Base-by-base conservation (phyloP, 2,888 invertebrate genomes). In the Harmothoe impar region DNA sequence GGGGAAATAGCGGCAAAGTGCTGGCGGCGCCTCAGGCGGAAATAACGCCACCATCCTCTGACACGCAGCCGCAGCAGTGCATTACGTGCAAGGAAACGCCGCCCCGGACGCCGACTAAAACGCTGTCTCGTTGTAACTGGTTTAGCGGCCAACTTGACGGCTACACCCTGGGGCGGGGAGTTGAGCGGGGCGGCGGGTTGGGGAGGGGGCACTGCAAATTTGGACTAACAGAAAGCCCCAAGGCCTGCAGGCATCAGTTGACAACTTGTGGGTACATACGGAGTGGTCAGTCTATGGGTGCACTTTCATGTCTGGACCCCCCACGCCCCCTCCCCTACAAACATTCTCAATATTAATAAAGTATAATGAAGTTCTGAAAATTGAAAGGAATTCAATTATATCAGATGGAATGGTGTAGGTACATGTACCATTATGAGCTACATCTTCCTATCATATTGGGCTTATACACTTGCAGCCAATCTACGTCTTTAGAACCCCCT, bases 61-160 rank as follows among this genome's bases (percentile, higher is more conserved):
- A 72, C 72, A 25, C 72, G 29, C 72, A 72, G 72, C n/a, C 72
- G 29, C 72, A 72, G 25, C 29, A 72, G 72, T 72, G 72, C 72
- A 72, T 72, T 72, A 72, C 72, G 25, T 72, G 72, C 29, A 72
- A 72, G 72, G 72, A 72, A 72, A 72, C 72, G 29, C 72, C 29
- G 72, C 15, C 72, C 25, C 5, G 25, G 25, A 72, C 72, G 25
- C 72, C 29, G 72, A 25, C 72, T 72, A 72, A 72, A 72, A 72
- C 72, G 25, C 72, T 72, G 72, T 72, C 72, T 72, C 72, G 3
- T 29, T 72, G 72, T 72, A 29, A 72, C 72, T 72, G 72, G 72
- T 72, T 72, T 72, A 72, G 72, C 72, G 72, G 25, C 15, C 72
- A 5, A 25, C n/a, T 25, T 72, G 72, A 72, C 72, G 72, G 72